Evolutionary conservation across 2,888 invertebrate genomes (phyloP).

Genomic region (Chirona hameri): DNA sequence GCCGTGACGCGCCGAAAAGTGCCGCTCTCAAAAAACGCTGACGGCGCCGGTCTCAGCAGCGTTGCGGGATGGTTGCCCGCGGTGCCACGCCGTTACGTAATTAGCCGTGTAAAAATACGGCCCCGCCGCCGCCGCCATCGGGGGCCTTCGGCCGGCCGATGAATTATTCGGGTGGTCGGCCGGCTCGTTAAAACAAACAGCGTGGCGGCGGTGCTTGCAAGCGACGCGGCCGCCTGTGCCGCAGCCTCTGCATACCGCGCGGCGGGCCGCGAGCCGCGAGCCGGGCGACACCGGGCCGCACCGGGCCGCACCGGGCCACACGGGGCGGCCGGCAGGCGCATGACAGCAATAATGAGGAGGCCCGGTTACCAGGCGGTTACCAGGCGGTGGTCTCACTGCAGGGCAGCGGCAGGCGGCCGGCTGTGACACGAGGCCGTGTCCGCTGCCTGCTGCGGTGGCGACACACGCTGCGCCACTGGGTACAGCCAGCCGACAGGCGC

Average conservation of each 20-base stretch:
- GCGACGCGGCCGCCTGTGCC: not conserved
- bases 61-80: not conserved
- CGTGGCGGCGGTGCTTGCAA: not conserved
- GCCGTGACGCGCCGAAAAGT: not conserved
- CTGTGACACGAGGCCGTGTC: no score
- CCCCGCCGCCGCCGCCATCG: not conserved
- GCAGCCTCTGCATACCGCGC: not conserved
- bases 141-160: not conserved
- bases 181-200: conserved; percentile 13
- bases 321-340: no score
- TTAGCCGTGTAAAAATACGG: not conserved
- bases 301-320: not conserved
- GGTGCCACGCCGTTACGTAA: not conserved
- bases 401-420: no score
- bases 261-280: not conserved
- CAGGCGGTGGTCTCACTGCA: no score
- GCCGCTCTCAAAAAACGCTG: not conserved
- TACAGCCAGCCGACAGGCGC: no score
- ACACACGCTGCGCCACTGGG: no score
- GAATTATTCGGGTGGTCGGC: not conserved
- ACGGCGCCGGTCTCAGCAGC: not conserved
- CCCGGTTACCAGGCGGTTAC: no score
- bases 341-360: no score
- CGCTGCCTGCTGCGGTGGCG: no score
- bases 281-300: not conserved